Evolutionary conservation across 1,140 invertebrate genomes (phyloP), one percentile per base, ranked within the genome.

Genomic region (Phymastichus coffea): DNA sequence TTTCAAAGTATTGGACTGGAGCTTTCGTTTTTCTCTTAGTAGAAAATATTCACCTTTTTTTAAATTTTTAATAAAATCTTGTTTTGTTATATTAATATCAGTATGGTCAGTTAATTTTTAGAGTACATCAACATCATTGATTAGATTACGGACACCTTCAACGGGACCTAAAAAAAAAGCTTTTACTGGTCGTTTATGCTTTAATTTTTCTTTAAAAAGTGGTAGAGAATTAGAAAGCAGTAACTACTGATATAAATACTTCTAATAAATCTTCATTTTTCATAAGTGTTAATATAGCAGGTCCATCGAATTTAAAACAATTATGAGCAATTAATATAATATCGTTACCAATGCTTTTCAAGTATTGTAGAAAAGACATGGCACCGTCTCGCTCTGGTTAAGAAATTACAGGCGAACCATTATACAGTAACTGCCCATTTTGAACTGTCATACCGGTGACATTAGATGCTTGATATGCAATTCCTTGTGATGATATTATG

Each of bases 201-300:
- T 43, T 41, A 43, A 33, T 55, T 55, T 55, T 26, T 14, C 22
- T 55, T 43, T 55, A 26, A 55, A 55, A 38, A 41, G 28, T n/a
- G 52, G 52, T 19, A 55, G 26, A n/a, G 52, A 55, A 55, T 55
- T 37, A n/a, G 52, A 33, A 43, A 55, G 41, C 52, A n/a, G 22
- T 37, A 17, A 43, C 52, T 41, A 26, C 26, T 28, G 35, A 23
- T 12, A 26, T 23, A 41, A 55, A 55, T 30, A 40, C 20, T 6
- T 55, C 40, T 10, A 55, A 26, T 12, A 14, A 37, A 4, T 37
- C 38, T 55, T 37, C 22, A 40, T 40, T 55, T 40, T 43, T 40
- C 26, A 55, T 43, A 43, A 55, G 41, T 14, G 7, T 26, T 19
- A 55, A 25, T 55, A 55, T 26, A 3, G 52, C 23, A 7, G 33